Evolutionary conservation across 1,140 invertebrate species (phyloP).

Genomic region (Monochamus saltuarius): DNA sequence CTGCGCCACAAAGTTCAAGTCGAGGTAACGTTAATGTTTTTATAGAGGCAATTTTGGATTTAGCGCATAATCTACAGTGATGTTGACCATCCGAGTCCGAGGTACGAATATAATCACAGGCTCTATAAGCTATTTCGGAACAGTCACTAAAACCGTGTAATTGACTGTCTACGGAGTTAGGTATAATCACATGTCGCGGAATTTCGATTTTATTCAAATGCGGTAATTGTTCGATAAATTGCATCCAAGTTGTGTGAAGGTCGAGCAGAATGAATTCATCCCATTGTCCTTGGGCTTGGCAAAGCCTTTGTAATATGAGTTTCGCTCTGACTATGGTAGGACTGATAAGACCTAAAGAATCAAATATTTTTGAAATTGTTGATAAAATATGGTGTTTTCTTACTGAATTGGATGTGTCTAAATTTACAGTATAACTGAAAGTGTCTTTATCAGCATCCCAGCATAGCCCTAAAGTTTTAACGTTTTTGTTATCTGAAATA

Average conservation of each 20-base stretch:
- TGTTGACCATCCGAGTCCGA: slow-evolving; percentile 13
- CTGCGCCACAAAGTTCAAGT: slow-evolving; percentile 33
- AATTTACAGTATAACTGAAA: slow-evolving; percentile 31
- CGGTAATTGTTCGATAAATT: slow-evolving; percentile 20
- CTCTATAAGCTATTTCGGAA: slow-evolving; percentile 42
- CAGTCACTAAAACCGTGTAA: slow-evolving; percentile 49
- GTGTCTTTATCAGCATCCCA: slow-evolving; percentile 37
- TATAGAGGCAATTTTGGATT: slow-evolving; percentile 36
- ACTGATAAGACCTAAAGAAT: slow-evolving; percentile 39
- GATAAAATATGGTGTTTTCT: slow-evolving; percentile 42
- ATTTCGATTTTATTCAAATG: slow-evolving; percentile 4
- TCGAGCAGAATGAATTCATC: slow-evolving; percentile 36
- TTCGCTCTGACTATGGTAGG: slow-evolving; percentile 49
- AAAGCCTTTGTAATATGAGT: slow-evolving; percentile 51
- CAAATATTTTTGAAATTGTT: slow-evolving; percentile 36
- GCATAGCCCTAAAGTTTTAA: slow-evolving; percentile 32
- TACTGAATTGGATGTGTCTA: slow-evolving; percentile 15
- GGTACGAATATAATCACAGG: slow-evolving; percentile 38
- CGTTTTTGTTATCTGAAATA: slow-evolving; percentile 7
- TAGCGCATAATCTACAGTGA: slow-evolving; percentile 51
- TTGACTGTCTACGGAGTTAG: slow-evolving; percentile 17
- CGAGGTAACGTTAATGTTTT: slow-evolving; percentile 31
- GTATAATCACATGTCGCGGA: not conserved
- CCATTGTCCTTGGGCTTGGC: slow-evolving; percentile 48
- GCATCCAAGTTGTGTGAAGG: not conserved